Evolutionary conservation across 2,888 invertebrate genomes (phyloP).

Genomic region (Uloborus plumipes): DNA sequence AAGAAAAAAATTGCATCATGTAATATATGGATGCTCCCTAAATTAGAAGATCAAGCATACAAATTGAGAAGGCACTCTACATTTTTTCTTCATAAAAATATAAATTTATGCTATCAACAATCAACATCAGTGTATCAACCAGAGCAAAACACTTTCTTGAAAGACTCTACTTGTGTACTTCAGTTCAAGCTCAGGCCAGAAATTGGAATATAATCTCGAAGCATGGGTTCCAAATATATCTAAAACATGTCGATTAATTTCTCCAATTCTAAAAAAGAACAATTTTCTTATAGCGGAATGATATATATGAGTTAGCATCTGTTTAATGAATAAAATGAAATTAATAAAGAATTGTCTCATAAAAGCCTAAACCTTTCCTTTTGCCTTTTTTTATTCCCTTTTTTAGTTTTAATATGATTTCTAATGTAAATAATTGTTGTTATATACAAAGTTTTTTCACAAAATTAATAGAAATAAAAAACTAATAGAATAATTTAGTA

Average conservation of each 20-base stretch:
- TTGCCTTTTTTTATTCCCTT: too few species aligned
- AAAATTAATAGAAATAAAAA: too few species aligned
- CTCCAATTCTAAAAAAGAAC: constrained; percentile 54
- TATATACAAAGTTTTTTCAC: too few species aligned
- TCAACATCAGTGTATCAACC: constrained; percentile 62
- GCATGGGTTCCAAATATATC: constrained; percentile 67
- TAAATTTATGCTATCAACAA: constrained; percentile 6
- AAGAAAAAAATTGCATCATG: too few species aligned
- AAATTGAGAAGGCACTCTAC: constrained; percentile 36
- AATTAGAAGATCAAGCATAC: too few species aligned
- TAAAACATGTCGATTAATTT: constrained; percentile 66
- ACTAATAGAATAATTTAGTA: too few species aligned
- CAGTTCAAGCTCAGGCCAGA: constrained; percentile 65
- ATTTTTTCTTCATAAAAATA: constrained; percentile 1
- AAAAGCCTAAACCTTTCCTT: not conserved
- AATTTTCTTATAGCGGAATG: too few species aligned
- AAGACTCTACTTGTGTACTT: constrained; percentile 64
- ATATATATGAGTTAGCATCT: not conserved
- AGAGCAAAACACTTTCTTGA: constrained; percentile 66
- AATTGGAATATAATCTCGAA: constrained; percentile 65
- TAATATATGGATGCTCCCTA: too few species aligned
- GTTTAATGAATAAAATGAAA: not conserved
- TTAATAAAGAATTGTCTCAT: not conserved
- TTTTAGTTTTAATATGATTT: too few species aligned
- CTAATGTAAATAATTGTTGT: too few species aligned